Evolutionary conservation across 2,888 invertebrate species (phyloP).

Genomic region (Drymonia ruficornis): DNA sequence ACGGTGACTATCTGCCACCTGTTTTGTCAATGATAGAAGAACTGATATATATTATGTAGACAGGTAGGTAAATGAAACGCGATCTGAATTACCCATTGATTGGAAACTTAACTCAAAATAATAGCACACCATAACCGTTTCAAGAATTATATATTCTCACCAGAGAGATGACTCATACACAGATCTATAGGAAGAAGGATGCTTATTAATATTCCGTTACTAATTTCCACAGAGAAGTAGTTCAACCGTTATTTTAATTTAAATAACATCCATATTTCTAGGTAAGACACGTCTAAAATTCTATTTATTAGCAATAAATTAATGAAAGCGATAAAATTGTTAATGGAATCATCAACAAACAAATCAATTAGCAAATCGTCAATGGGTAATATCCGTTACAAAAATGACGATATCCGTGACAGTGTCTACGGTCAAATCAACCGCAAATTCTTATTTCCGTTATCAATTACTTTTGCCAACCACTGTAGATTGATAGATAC

Average conservation of each 20-base stretch:
- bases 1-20: neutral
- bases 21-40: too few relatives aligned
- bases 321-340: neutral
- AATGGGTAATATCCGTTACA: neutral
- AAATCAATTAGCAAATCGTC: neutral
- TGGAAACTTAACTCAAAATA: neutral
- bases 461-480: neutral
- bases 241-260: neutral
- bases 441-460: neutral
- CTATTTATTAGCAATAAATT: too few relatives aligned
- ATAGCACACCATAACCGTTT: neutral
- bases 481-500: constrained; percentile 1
- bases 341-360: neutral
- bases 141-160: neutral
- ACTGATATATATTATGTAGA: too few relatives aligned
- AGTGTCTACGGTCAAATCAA: neutral
- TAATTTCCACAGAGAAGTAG: neutral
- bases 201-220: neutral
- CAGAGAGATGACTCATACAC: neutral
- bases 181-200: neutral
- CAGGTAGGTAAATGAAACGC: neutral
- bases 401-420: neutral
- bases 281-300: too few relatives aligned
- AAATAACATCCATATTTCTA: too few relatives aligned
- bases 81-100: neutral